Conservation (phyloP, 2,113 vertebrate species). For the Esox niger region DNA sequence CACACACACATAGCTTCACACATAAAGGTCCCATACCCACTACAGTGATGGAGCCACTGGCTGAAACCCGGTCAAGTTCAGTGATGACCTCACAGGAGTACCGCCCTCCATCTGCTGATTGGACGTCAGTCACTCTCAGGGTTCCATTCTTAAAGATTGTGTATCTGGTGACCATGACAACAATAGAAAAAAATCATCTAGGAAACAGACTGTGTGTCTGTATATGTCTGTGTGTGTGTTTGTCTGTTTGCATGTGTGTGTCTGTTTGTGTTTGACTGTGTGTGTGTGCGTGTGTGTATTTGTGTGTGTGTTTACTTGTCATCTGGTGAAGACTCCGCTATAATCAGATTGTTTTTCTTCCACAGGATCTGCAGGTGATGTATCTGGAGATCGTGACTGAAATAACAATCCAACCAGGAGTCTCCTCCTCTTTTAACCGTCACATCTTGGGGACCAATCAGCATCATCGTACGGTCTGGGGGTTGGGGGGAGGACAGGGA, state of each 20-base stretch:
- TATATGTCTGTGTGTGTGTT: background rate
- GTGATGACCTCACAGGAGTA: slow-evolving; percentile 81
- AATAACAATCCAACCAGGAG: slow-evolving; percentile 67
- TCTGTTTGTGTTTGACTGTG: background rate
- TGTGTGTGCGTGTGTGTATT: slow-evolving; percentile 14
- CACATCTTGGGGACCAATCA: slow-evolving; percentile 46
- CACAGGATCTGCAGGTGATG: slow-evolving; percentile 33
- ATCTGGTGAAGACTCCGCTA: slow-evolving; percentile 45
- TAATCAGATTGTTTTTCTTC: slow-evolving; percentile 50
- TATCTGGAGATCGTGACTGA: slow-evolving; percentile 51
- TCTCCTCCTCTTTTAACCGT: slow-evolving; percentile 45
- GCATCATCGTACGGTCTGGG: slow-evolving; percentile 74
- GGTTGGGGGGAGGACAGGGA: background rate
- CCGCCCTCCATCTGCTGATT: slow-evolving; percentile 63
- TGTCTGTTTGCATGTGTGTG: background rate
- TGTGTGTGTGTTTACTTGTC: slow-evolving; percentile 70
- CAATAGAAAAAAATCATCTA: background rate
- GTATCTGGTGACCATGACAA: slow-evolving; percentile 62
- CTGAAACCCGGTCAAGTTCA: slow-evolving; percentile 62
- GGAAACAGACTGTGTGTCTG: no score
- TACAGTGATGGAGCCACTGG: slow-evolving; percentile 76
- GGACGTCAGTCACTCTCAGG: slow-evolving; percentile 69
- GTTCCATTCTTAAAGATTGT: slow-evolving; percentile 56
- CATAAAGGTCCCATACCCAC: slow-evolving; percentile 62
- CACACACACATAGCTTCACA: slow-evolving; percentile 12